Evolutionary conservation across 1,140 invertebrate genomes (phyloP), one percentile per base, ranked within the genome.

Genomic region (Drosophila repletoides): DNA sequence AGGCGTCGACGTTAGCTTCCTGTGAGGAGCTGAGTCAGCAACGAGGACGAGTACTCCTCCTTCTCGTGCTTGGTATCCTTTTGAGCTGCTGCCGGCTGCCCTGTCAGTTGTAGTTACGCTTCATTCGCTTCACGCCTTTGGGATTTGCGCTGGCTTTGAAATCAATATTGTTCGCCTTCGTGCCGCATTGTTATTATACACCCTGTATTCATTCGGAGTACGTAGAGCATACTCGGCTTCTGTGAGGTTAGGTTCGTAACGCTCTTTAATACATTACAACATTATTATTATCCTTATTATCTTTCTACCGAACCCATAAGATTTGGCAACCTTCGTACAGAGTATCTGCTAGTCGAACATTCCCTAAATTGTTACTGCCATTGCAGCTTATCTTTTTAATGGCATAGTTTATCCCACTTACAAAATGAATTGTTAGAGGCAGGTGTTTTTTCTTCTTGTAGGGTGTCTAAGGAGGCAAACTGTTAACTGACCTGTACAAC

Each of bases 401-500:
- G 71, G 80, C 66, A 51, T 71, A 83, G 77, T 77, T 83, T 83
- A 84, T 72, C 70, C 74, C 79, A 56, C 72, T 74, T 74, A 69
- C 60, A 69, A 79, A 79, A 83, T 84, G 75, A 84, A 83, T 79
- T 84, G 74, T 83, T 79, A 79, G 75, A 64, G 74, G 36, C 28
- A 28, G 29, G 4, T 4, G 26, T 6, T 19, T 6, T 1, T 3
- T 6, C 3, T 0, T 2, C 21, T 0, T 3, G 17, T 5, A 3
- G 10, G 22, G 15, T 10, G n/a, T n/a, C n/a, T n/a, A n/a, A n/a
- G 17, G 40, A 12, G 29, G 15, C 6, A 38, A 43, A 65, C 5
- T n/a, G 22, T 4, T 19, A n/a, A 69, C 76, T 87, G 40, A 97
- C 95, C 93, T 97, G 96, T 34, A 97, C 93, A 36, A 97, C 93